Conservation (phyloP, 2,888 invertebrate genomes). For the Apotomis turbidana region DNA sequence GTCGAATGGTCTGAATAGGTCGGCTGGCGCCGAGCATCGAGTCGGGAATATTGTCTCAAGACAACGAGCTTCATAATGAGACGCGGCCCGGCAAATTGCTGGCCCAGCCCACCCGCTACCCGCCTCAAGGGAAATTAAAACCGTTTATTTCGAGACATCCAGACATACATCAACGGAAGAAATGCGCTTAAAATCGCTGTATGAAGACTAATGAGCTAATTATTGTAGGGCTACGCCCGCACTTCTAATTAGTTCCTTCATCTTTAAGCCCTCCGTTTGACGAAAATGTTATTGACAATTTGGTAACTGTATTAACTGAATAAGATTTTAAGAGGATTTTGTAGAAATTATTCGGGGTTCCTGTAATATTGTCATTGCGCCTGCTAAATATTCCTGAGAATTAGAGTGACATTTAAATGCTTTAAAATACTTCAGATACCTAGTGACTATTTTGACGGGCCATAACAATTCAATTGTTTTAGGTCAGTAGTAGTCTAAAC, state of each 20-base stretch:
- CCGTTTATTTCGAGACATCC: constrained; percentile 62
- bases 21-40: constrained; percentile 37
- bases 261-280: constrained; percentile 2
- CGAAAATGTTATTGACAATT: not conserved
- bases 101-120: constrained; percentile 51
- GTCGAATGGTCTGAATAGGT: constrained; percentile 25
- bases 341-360: too few relatives aligned
- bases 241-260: constrained; percentile 29
- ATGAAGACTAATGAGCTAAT: constrained; percentile 41
- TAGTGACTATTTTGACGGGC: too few relatives aligned
- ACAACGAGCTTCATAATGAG: constrained; percentile 63
- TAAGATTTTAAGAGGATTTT: not conserved
- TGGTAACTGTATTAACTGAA: not conserved
- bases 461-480: too few relatives aligned
- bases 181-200: constrained; percentile 39
- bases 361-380: too few relatives aligned
- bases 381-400: too few relatives aligned
- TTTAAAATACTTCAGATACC: too few relatives aligned
- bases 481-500: too few relatives aligned
- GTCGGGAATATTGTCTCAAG: constrained; percentile 56
- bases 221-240: constrained; percentile 23
- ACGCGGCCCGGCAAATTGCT: constrained; percentile 61
- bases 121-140: constrained; percentile 71
- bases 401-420: too few relatives aligned
- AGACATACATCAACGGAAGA: constrained; percentile 54